Evolutionary conservation across 2,113 vertebrate species (phyloP), one percentile per base, ranked within the genome.

Genomic region (Junco hyemalis): DNA sequence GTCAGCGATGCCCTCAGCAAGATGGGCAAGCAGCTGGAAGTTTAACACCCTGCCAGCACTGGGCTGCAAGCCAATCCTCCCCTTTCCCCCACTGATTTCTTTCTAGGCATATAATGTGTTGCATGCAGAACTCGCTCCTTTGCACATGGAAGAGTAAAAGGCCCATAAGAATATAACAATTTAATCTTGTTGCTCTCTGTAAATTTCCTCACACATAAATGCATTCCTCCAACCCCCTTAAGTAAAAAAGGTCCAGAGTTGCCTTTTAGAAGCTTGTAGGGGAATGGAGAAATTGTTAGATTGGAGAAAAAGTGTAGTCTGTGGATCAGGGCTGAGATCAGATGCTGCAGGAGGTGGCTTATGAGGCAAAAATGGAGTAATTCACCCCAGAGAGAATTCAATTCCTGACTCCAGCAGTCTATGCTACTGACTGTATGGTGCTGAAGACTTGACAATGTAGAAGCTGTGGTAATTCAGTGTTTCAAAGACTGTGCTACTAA

Each of bases 1-100:
- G 98, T 99, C 73, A 98, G 98, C 1, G 99, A 99, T 6, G 99
- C 99, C 68, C 99, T 99, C 51, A 98, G 82, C 83, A 98, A 99
- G 86, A 98, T 99, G 95, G 98, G 98, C 97, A 98, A 98, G 95
- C 98, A 98, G 71, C 97, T 98, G 65, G 98, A 98, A 33, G 73
- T 99, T 93, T 99, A 98, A 98, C 48, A 35, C 5, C 38, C 57
- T 31, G 29, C 9, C 71, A 42, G 64, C 71, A 20, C 11, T 3
- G 26, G 24, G 45, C 31, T 66, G 94, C 71, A 28, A 47, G 38
- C 40, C 72, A 65, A 14, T 29, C 21, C 53, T 47, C 22, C 56
- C 42, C 26, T 71, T 59, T 51, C 8, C 10, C 60, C 59, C 65
- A 11, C 23, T 61, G 33, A 33, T 86, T 72, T 88, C 38, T 73